Conservation (phyloP, 2,113 vertebrate species). For the Periophthalmus modestus region DNA sequence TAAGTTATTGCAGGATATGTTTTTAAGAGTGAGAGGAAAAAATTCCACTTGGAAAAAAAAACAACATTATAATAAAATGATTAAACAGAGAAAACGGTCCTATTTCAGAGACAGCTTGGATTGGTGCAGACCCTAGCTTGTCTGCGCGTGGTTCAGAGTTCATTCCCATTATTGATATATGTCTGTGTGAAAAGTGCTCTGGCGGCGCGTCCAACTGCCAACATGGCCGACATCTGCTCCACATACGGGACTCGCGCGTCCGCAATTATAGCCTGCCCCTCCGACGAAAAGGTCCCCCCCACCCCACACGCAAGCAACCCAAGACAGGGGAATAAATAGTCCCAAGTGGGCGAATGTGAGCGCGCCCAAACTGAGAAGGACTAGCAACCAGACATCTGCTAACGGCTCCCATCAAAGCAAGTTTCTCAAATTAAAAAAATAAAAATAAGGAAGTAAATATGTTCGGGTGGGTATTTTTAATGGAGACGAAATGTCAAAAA, state of each 20-base stretch:
- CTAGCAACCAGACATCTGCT: constrained; percentile 70
- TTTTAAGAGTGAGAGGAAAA: too few relatives aligned
- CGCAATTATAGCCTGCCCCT: constrained; percentile 70
- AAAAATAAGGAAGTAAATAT: constrained; percentile 42
- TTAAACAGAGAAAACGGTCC: not conserved
- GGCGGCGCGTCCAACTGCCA: constrained; percentile 37
- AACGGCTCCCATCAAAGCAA: constrained; percentile 42
- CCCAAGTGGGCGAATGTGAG: constrained; percentile 68
- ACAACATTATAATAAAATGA: too few relatives aligned
- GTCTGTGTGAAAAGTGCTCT: not conserved
- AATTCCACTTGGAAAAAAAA: too few relatives aligned
- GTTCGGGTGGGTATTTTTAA: constrained; percentile 52
- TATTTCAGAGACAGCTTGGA: not conserved
- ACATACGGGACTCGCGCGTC: constrained; percentile 68
- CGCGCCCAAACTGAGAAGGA: constrained; percentile 67
- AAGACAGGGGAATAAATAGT: constrained; percentile 63
- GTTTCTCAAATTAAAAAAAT: constrained; percentile 32
- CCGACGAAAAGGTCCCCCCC: constrained; percentile 58
- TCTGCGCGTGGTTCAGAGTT: constrained; percentile 9
- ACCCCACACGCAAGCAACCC: constrained; percentile 66
- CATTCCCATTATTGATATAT: constrained; percentile 28
- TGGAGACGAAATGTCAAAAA: constrained; percentile 57
- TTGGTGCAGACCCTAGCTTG: not conserved
- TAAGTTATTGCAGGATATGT: too few relatives aligned
- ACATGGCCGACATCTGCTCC: constrained; percentile 61